These are phyloP conservation scores for Luidia sarsii DNA, from an alignment of 53 echinoderm and acorn worm species.

Conservation along the genomic window DNA sequence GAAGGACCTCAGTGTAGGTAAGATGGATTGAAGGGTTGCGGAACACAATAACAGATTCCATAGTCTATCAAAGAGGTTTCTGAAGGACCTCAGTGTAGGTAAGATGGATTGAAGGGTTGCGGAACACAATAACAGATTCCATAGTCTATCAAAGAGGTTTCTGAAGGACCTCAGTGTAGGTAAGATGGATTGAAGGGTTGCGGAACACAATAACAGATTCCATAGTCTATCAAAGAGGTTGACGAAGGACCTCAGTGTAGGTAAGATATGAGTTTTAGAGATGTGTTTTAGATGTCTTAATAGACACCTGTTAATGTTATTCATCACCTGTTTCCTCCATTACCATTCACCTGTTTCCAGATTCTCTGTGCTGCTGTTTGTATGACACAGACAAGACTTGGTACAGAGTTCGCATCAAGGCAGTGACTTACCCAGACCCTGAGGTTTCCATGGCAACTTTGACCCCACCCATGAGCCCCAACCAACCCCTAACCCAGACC, in stretches of 20 bases:
- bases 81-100: too few species aligned
- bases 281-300: neutral
- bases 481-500: neutral
- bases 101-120: too few species aligned
- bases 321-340: neutral
- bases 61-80: too few species aligned
- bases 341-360: slow-evolving; percentile 8
- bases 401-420: slow-evolving; percentile 80
- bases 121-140: too few species aligned
- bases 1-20: neutral
- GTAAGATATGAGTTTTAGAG: neutral
- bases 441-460: neutral
- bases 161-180: too few species aligned
- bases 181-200: too few species aligned
- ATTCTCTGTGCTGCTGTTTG: slow-evolving; percentile 71
- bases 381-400: slow-evolving; percentile 77
- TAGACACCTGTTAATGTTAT: neutral
- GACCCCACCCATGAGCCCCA: slow-evolving; percentile 8
- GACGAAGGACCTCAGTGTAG: neutral
- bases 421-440: slow-evolving; percentile 40
- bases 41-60: too few species aligned
- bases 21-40: too few species aligned
- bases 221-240: neutral
- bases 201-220: too few species aligned
- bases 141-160: too few species aligned